Conservation (phyloP, 2,888 invertebrate species). For the Cosmia pyralina region DNA sequence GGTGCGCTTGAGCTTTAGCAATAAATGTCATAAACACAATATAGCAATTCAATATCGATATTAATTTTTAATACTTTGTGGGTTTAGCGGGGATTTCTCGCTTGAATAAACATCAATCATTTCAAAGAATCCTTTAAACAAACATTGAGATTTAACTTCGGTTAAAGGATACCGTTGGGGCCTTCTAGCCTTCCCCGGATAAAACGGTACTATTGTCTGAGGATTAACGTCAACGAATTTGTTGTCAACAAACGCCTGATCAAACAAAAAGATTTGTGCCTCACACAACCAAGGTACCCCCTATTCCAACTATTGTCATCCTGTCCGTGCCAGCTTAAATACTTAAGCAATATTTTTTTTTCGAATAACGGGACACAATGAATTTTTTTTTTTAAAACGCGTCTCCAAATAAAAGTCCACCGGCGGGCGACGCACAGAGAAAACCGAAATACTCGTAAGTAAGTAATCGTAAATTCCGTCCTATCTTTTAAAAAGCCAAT, state of each 20-base stretch:
- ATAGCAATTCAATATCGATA: conserved; percentile 44
- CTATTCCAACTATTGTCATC: conserved; percentile 79
- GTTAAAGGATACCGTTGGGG: conserved; percentile 80
- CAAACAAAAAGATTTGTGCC: conserved; percentile 87
- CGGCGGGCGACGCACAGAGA: conserved; percentile 44
- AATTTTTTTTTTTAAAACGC: conserved; percentile 65
- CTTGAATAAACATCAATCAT: conserved; percentile 73
- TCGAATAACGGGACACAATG: conserved; percentile 71
- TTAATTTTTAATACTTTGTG: conserved; percentile 59
- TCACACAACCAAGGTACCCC: conserved; percentile 80
- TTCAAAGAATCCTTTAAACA: conserved; percentile 80
- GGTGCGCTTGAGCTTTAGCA: conserved; percentile 29
- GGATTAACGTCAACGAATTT: conserved; percentile 90
- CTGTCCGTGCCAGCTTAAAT: conserved; percentile 79
- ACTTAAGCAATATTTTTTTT: conserved; percentile 73
- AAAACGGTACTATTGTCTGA: conserved; percentile 86
- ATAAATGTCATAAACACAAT: conserved; percentile 57
- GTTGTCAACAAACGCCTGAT: conserved; percentile 89
- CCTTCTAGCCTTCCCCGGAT: conserved; percentile 78
- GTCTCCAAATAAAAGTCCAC: conserved; percentile 60
- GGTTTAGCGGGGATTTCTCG: conserved; percentile 59
- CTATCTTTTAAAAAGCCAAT: conserved; percentile 86
- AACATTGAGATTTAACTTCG: conserved; percentile 82
- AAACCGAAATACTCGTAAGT: conserved; percentile 67
- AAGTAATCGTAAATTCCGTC: conserved; percentile 77